These are phyloP conservation scores for Drosophila littoralis DNA, from an alignment of 1,140 invertebrate genomes.

Conservation along the genomic window DNA sequence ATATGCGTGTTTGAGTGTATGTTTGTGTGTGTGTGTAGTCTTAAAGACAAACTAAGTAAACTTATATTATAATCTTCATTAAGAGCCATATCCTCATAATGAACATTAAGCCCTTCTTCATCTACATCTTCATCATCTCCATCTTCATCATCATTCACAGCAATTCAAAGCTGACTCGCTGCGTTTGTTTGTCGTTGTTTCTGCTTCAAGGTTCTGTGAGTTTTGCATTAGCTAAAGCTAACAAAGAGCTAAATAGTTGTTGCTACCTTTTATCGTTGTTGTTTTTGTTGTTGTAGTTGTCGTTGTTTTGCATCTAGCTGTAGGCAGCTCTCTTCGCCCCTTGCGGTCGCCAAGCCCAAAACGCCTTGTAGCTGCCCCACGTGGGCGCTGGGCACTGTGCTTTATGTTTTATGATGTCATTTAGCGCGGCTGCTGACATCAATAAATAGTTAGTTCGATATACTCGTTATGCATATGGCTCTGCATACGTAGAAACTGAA, in stretches of 20 bases:
- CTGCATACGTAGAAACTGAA: constrained; percentile 41
- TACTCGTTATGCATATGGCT: constrained; percentile 41
- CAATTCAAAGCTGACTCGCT: constrained; percentile 20
- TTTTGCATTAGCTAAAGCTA: constrained; percentile 72
- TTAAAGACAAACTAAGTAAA: constrained; percentile 34
- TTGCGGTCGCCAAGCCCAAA: constrained; percentile 58
- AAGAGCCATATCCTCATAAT: constrained; percentile 19
- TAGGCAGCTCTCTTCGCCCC: constrained; percentile 29
- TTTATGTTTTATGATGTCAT: constrained; percentile 59
- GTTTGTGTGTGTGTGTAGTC: constrained; percentile 32
- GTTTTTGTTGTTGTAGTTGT: constrained; percentile 25
- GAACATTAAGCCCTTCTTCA: constrained; percentile 33
- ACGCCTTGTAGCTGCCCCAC: constrained; percentile 43
- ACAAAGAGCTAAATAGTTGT: constrained; percentile 50
- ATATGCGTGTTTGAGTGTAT: constrained; percentile 27
- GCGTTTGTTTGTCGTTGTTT: constrained; percentile 75
- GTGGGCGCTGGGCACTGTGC: constrained; percentile 26
- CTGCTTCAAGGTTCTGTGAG: constrained; percentile 77
- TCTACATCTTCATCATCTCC: constrained; percentile 28
- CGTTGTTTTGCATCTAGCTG: constrained; percentile 9
- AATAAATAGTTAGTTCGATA: constrained; percentile 61
- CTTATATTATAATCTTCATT: constrained; percentile 56
- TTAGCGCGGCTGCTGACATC: constrained; percentile 48
- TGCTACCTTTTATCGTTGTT: constrained; percentile 30
- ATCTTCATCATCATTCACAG: constrained; percentile 6